Evolutionary conservation across 2,113 vertebrate species (phyloP).

Genomic region (Burhinus bistriatus): DNA sequence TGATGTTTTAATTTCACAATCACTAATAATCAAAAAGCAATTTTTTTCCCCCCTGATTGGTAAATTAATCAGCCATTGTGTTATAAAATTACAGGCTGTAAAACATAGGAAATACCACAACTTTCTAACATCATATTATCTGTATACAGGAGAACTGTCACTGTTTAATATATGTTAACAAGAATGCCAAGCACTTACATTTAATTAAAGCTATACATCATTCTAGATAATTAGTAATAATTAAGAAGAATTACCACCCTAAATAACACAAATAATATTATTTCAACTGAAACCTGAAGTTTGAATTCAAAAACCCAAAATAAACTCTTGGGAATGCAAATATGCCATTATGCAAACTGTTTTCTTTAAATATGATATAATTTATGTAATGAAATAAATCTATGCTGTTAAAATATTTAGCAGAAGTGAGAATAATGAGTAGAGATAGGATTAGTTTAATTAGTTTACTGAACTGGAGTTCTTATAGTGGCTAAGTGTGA

Average conservation of each 20-base stretch:
- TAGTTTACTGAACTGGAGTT: conserved; percentile 81
- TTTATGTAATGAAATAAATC: conserved; percentile 82
- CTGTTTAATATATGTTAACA: conserved; percentile 62
- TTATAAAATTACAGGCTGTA: background rate
- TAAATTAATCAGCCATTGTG: background rate
- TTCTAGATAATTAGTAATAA: conserved; percentile 77
- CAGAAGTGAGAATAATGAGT: conserved; percentile 78
- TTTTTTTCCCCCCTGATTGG: background rate
- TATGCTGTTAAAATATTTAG: conserved; percentile 80
- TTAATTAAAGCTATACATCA: conserved; percentile 77
- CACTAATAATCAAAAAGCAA: conserved; percentile 9
- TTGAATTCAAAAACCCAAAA: conserved; percentile 66
- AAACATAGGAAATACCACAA: background rate
- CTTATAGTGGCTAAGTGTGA: conserved; percentile 78
- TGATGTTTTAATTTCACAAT: background rate
- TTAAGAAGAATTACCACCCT: conserved; percentile 71
- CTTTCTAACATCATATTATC: background rate
- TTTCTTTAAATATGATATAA: conserved; percentile 79
- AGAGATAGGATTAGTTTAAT: conserved; percentile 83
- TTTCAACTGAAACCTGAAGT: conserved; percentile 62
- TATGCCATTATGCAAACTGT: conserved; percentile 42
- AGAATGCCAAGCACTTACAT: conserved; percentile 52
- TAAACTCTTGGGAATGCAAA: conserved; percentile 59
- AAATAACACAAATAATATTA: conserved; percentile 66
- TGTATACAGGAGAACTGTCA: background rate